Percentiles rank a stretch among this genome's conserved stretches.
Evolutionary conservation across 2,888 invertebrate species (phyloP).

Genomic region (Leptopilina syphax): DNA sequence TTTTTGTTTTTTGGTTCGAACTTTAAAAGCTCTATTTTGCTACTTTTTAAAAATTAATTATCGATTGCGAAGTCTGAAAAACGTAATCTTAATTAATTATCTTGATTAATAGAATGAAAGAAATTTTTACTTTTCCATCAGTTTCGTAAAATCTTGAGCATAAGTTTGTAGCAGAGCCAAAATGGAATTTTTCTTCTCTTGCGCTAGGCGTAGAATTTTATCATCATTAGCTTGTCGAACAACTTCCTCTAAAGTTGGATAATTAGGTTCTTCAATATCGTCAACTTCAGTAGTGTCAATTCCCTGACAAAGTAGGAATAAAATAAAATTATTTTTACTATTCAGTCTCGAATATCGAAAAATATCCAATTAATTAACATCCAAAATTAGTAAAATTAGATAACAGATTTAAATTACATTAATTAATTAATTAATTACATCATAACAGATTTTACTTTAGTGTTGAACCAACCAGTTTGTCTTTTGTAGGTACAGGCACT

Average conservation of each 20-base stretch:
- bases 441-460: too few relatives aligned
- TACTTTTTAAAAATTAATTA: too few relatives aligned
- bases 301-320: too few relatives aligned
- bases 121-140: slow-evolving; percentile 78
- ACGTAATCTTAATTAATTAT: too few relatives aligned
- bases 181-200: slow-evolving; percentile 81
- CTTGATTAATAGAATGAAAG: too few relatives aligned
- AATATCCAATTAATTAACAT: too few relatives aligned
- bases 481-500: slow-evolving; percentile 48
- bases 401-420: too few relatives aligned
- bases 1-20: too few relatives aligned
- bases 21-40: too few relatives aligned
- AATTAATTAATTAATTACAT: too few relatives aligned
- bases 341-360: not conserved
- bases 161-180: slow-evolving; percentile 79
- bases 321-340: slow-evolving; percentile 10
- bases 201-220: slow-evolving; percentile 81
- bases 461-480: slow-evolving; percentile 38
- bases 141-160: slow-evolving; percentile 80
- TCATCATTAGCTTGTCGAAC: slow-evolving; percentile 84
- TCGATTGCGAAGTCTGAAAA: too few relatives aligned
- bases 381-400: too few relatives aligned
- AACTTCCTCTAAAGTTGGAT: slow-evolving; percentile 82
- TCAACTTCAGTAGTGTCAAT: slow-evolving; percentile 59
- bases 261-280: slow-evolving; percentile 74